Evolutionary conservation across 2,113 vertebrate genomes (phyloP), one percentile per base, ranked within the genome.

Genomic region (Ochotona curzoniae): DNA sequence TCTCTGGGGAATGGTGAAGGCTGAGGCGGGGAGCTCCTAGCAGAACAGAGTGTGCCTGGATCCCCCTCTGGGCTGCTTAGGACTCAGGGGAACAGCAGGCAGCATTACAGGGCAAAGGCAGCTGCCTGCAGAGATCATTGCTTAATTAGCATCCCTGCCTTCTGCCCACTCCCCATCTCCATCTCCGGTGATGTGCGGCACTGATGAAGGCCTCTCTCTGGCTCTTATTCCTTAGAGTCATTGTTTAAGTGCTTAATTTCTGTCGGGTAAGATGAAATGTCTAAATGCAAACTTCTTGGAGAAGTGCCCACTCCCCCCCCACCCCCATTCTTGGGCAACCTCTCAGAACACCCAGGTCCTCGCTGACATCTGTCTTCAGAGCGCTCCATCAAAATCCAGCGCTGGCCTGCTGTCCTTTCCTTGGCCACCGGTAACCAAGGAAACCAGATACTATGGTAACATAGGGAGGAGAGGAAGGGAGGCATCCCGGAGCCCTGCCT

Each of bases 391-490:
- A 96, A 90, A 94, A 61, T 95, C 96, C 92, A 70, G 95, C 96
- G 96, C 93, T 97, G 96, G 93, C 97, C 93, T 89, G 87, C 74
- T 97, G 96, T 97, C 96, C 97, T 93, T 97, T 97, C 96, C 94
- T 96, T 98, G 98, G 97, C 96, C 97, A 97, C 94, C 13, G 93
- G 98, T 98, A 98, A 98, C 98, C 98, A 98, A 96, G 98, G 98
- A 97, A 98, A 98, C 98, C 3, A 96, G 98, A 97, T 97, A 51
- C 98, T 98, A 98, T 98, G 98, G 98, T 96, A 98, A 98, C 98
- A 97, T 82, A 47, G 91, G 89, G 92, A 97, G 95, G 88, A 97
- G 69, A 96, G 69, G 51, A 96, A 95, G 94, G 75, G 95, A 97
- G 64, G 92, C 88, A 74, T 88, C 90, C 84, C 2, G 26, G 91